phyloP scores from a whole-genome alignment of 2,113 vertebrate genomes.

The Toxostoma redivivum region DNA sequence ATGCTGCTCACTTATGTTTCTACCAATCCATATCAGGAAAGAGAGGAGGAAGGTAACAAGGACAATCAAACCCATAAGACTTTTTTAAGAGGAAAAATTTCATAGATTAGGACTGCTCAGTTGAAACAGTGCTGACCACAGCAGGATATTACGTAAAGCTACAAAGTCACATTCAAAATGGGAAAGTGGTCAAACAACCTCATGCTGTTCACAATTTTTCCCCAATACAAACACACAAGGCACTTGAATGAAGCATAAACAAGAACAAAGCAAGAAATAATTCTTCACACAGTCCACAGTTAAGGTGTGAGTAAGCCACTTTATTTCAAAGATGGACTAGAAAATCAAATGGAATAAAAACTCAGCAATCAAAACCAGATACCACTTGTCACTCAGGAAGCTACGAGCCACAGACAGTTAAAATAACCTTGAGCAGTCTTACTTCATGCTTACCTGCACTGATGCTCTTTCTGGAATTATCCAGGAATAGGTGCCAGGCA shows the following conservation, averaged over 20 bases:
- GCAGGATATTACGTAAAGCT: neutral
- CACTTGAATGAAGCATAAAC: neutral
- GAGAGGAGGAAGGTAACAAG: neutral
- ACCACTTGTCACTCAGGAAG: neutral
- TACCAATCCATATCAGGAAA: neutral
- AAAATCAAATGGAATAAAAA: neutral
- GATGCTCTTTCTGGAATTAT: rapidly evolving
- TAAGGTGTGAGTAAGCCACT: neutral
- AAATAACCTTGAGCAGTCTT: neutral
- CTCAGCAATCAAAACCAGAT: neutral
- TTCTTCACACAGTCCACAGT: neutral
- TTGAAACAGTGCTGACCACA: neutral
- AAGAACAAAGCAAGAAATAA: neutral
- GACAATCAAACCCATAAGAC: neutral
- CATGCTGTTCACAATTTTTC: neutral
- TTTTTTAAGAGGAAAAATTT: neutral
- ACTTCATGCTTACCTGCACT: neutral
- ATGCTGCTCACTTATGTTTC: neutral
- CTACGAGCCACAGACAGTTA: neutral
- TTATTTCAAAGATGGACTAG: neutral
- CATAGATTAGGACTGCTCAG: neutral
- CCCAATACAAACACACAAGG: neutral
- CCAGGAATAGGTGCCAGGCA: neutral
- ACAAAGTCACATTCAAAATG: neutral
- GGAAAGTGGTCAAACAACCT: neutral